A percentile compares a stretch with the other conserved stretches of the same genome.
Evolutionary conservation across 2,113 vertebrate species (phyloP).

Genomic region (Rattus norvegicus): GRCr8 NC_086025.1:39530501-39531000

Average conservation of each 20-base stretch:
- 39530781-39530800: neutral
- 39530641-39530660: neutral
- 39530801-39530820: neutral
- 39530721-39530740: neutral
- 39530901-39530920: neutral
- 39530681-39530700: neutral
- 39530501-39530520: slow-evolving; percentile 68
- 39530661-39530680: slow-evolving; percentile 33
- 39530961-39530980: neutral
- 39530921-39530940: neutral
- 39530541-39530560: slow-evolving; percentile 47
- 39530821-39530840: neutral
- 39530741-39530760: neutral
- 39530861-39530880: neutral
- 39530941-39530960: neutral
- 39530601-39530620: slow-evolving; percentile 58
- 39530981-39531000: neutral
- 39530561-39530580: slow-evolving; percentile 69
- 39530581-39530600: slow-evolving; percentile 64
- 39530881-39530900: neutral
- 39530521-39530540: slow-evolving; percentile 78
- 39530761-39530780: neutral
- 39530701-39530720: neutral
- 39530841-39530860: neutral
- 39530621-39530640: slow-evolving; percentile 53